Evolutionary conservation across 2,888 invertebrate species (phyloP).

Genomic region (Drosophila anomalata): DNA sequence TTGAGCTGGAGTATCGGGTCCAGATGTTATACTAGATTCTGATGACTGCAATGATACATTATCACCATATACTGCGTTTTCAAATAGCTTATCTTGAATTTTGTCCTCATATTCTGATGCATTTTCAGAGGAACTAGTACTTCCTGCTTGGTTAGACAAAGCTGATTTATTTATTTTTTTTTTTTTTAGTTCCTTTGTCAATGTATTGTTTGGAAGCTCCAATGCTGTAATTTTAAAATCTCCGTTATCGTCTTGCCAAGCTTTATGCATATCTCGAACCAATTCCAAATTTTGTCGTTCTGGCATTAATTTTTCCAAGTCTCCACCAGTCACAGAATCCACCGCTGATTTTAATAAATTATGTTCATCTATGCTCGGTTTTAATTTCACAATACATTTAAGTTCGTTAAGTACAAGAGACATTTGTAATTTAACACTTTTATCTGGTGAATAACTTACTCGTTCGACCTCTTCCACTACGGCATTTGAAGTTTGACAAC

Average conservation of each 20-base stretch:
- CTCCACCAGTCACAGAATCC: neutral
- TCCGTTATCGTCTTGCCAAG: slow-evolving; percentile 81
- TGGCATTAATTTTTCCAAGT: slow-evolving; percentile 21
- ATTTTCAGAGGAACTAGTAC: slow-evolving; percentile 83
- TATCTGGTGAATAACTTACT: slow-evolving; percentile 86
- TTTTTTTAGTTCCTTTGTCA: slow-evolving; percentile 59
- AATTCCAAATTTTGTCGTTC: slow-evolving; percentile 65
- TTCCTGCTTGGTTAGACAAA: slow-evolving; percentile 30
- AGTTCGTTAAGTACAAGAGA: slow-evolving; percentile 91
- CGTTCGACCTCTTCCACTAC: slow-evolving; percentile 3
- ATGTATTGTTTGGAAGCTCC: slow-evolving; percentile 17
- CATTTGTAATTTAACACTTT: slow-evolving; percentile 91
- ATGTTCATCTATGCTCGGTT: slow-evolving; percentile 39
- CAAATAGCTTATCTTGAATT: slow-evolving; percentile 5
- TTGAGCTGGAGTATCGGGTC: slow-evolving; percentile 92
- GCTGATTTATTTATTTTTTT: neutral
- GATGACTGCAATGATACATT: slow-evolving; percentile 84
- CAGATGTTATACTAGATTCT: slow-evolving; percentile 94
- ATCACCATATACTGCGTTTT: slow-evolving; percentile 1
- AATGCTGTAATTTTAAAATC: slow-evolving; percentile 45
- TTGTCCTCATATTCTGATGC: slow-evolving; percentile 70
- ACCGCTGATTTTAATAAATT: neutral
- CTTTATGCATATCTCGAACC: slow-evolving; percentile 81
- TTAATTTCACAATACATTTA: slow-evolving; percentile 87
- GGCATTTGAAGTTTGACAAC: slow-evolving; percentile 6